Base-by-base conservation (phyloP, 2,888 invertebrate genomes). In the Apamea crenata region DNA sequence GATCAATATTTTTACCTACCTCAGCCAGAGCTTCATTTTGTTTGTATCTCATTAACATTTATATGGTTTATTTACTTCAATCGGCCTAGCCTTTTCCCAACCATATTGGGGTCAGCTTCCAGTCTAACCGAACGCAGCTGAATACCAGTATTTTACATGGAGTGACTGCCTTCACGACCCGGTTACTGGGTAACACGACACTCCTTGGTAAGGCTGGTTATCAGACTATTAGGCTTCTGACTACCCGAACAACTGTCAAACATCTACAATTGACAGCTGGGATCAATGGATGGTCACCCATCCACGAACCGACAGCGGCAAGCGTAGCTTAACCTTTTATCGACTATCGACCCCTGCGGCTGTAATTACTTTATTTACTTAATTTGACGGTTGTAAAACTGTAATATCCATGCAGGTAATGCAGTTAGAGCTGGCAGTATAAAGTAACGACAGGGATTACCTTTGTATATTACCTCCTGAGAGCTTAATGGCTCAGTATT, bases 381-480 rank as follows among this genome's bases (percentile, higher is more conserved):
- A 53, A 50, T 32, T n/a, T 25, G 40, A 36, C 21, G 12, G 14
- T 29, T 47, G 16, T 67, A 74, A 80, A 81, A 74, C 56, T 72
- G 21, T 68, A 70, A 74, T 72, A 68, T 32, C 32, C 61, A 67
- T 78, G 70, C 76, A 74, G 66, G 67, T 74, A 68, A 82, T 80
- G 80, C 80, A 79, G 40, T 71, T 32, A n/a, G 29, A 75, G 29
- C 83, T 16, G 75, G 75, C 66, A 76, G 56, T 85, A 75, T 77
- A 84, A 80, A 80, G 66, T 85, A 87, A 87, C 73, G 81, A 75
- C 85, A 70, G 25, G 77, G 87, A 77, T 85, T 84, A 87, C 69
- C 78, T 77, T 32, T 47, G 63, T 74, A 73, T 80, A 87, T 83
- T 61, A 77, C 84, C 74, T n/a, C 63, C 74, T 56, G 66, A 74